Conservation (phyloP, 2,888 invertebrate genomes). For the Spialia ferax region DNA sequence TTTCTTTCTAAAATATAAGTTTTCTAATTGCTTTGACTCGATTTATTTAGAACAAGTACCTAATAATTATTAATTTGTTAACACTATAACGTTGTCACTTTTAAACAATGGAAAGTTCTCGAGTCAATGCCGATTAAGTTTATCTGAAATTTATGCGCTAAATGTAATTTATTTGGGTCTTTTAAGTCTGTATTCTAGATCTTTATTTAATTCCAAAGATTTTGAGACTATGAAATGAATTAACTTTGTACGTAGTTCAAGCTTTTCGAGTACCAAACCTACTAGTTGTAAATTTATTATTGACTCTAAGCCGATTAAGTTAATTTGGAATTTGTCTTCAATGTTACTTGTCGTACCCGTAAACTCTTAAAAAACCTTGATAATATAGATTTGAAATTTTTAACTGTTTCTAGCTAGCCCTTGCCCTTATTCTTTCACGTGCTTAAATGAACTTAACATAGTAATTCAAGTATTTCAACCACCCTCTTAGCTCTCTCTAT, state of each 20-base stretch:
- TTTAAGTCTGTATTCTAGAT: background rate
- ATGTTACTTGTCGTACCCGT: too few relatives aligned
- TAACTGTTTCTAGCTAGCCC: background rate
- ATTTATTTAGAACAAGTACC: background rate
- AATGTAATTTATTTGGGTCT: background rate
- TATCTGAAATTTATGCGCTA: background rate
- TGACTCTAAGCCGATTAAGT: too few relatives aligned
- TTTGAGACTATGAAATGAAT: background rate
- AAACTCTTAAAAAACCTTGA: too few relatives aligned
- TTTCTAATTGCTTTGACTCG: background rate
- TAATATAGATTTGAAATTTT: background rate
- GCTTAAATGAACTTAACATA: constrained; percentile 20
- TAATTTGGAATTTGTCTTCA: too few relatives aligned
- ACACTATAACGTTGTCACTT: background rate
- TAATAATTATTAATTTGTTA: too few relatives aligned
- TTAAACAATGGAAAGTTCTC: background rate
- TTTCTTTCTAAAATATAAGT: constrained; percentile 30
- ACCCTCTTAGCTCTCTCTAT: constrained; percentile 12
- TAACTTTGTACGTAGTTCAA: too few relatives aligned
- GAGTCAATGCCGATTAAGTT: background rate
- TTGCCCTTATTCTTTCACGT: background rate
- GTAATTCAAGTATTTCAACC: constrained; percentile 14
- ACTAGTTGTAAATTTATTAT: too few relatives aligned
- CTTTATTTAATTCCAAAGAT: background rate
- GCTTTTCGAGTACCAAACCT: too few relatives aligned